Evolutionary conservation across 1,140 invertebrate genomes (phyloP).

Genomic region (Ostrea edulis): DNA sequence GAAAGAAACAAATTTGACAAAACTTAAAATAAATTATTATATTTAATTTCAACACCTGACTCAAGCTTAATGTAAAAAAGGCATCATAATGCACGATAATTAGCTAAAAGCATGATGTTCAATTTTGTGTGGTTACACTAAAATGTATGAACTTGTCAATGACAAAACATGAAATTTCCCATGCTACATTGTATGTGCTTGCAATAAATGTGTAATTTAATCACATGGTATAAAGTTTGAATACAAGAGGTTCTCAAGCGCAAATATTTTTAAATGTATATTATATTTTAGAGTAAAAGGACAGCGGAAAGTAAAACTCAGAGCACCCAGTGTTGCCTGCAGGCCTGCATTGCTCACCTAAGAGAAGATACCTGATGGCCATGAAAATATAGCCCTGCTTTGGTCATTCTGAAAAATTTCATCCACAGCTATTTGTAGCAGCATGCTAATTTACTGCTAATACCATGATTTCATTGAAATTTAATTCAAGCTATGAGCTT

Average conservation of each 20-base stretch:
- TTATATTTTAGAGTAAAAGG: background rate
- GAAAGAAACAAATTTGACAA: too few relatives aligned
- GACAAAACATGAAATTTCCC: too few relatives aligned
- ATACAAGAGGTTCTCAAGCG: background rate
- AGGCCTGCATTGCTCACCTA: slow-evolving; percentile 20
- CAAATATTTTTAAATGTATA: background rate
- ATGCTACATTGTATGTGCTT: background rate
- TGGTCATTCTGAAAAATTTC: slow-evolving; percentile 57
- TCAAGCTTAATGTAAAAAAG: too few relatives aligned
- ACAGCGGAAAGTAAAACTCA: slow-evolving; percentile 30
- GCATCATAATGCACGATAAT: too few relatives aligned
- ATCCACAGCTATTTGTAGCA: background rate
- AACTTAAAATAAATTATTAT: too few relatives aligned
- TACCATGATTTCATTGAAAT: background rate
- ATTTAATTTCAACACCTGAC: too few relatives aligned
- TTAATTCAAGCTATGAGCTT: too few relatives aligned
- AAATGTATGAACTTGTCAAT: too few relatives aligned
- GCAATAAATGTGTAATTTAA: background rate
- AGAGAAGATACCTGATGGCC: background rate
- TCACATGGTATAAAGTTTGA: background rate
- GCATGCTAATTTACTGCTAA: background rate
- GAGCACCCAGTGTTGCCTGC: background rate
- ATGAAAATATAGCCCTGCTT: slow-evolving; percentile 46
- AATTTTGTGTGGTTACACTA: too few relatives aligned
- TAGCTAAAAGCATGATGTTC: too few relatives aligned